Percentiles rank a stretch among this genome's conserved stretches.
phyloP scores from a whole-genome alignment of 2,888 invertebrate genomes.

The Agrochola lychnidis region DNA sequence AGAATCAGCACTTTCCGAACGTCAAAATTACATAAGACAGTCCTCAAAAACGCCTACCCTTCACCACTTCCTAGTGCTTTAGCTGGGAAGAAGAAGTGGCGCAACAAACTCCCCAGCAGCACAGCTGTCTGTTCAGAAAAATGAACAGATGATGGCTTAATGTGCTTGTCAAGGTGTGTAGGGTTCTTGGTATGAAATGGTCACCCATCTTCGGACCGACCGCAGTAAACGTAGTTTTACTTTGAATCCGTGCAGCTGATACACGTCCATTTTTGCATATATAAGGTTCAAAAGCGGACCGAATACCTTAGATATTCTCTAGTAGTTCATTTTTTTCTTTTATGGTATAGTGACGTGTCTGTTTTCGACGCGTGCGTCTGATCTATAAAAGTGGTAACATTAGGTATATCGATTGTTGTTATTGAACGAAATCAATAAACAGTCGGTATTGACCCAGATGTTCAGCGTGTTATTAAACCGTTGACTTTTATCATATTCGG shows the following conservation, averaged over 20 bases:
- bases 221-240: background rate
- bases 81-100: too few relatives aligned
- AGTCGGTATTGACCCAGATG: constrained; percentile 67
- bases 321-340: too few relatives aligned
- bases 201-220: background rate
- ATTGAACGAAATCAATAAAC: constrained; percentile 66
- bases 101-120: too few relatives aligned
- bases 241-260: too few relatives aligned
- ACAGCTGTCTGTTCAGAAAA: too few relatives aligned
- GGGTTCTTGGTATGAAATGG: background rate
- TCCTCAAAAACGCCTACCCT: too few relatives aligned
- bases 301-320: too few relatives aligned
- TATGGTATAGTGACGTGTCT: background rate
- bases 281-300: too few relatives aligned
- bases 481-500: constrained; percentile 65
- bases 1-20: too few relatives aligned
- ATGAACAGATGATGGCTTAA: background rate
- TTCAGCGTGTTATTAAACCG: constrained; percentile 62
- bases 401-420: constrained; percentile 63
- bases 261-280: too few relatives aligned
- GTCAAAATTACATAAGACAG: too few relatives aligned
- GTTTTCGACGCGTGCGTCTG: background rate
- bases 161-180: background rate
- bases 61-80: too few relatives aligned
- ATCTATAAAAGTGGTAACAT: constrained; percentile 55